phyloP scores from a whole-genome alignment of 64 coral and sea anemone species.

The Trachythela sp. region DNA sequence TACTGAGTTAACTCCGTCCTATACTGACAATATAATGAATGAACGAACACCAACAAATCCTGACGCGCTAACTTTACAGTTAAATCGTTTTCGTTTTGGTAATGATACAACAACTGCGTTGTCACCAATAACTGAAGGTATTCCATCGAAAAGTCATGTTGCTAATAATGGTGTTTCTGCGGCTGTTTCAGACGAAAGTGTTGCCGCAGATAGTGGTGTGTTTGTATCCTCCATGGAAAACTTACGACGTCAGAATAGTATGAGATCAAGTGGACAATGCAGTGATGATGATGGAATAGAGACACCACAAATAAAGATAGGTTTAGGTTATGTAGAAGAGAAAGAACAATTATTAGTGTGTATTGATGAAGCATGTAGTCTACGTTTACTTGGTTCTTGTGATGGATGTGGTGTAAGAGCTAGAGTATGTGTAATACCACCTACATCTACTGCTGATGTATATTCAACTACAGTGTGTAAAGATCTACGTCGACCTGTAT shows the following conservation, averaged over 20 bases:
- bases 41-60: neutral
- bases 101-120: conserved; percentile 36
- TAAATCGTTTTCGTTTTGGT: conserved; percentile 16
- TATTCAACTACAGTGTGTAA: conserved; percentile 68
- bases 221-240: conserved; percentile 96
- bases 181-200: conserved; percentile 93
- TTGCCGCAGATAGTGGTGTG: conserved; percentile 96
- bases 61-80: neutral
- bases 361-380: conserved; percentile 73
- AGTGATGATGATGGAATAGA: conserved; percentile 56
- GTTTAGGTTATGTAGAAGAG: conserved; percentile 69
- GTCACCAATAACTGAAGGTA: conserved; percentile 84
- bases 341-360: conserved; percentile 64
- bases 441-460: conserved; percentile 39
- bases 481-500: conserved; percentile 59
- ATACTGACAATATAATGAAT: neutral
- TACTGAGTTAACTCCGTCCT: neutral
- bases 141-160: conserved; percentile 52
- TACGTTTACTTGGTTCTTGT: conserved; percentile 38
- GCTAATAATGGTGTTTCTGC: conserved; percentile 64
- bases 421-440: conserved; percentile 58
- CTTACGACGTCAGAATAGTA: conserved; percentile 62
- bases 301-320: conserved; percentile 78
- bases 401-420: conserved; percentile 57
- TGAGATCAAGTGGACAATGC: conserved; percentile 41